Conservation (phyloP, 2,797 vertebrate species). For the Ctenopoma multispine region DNA sequence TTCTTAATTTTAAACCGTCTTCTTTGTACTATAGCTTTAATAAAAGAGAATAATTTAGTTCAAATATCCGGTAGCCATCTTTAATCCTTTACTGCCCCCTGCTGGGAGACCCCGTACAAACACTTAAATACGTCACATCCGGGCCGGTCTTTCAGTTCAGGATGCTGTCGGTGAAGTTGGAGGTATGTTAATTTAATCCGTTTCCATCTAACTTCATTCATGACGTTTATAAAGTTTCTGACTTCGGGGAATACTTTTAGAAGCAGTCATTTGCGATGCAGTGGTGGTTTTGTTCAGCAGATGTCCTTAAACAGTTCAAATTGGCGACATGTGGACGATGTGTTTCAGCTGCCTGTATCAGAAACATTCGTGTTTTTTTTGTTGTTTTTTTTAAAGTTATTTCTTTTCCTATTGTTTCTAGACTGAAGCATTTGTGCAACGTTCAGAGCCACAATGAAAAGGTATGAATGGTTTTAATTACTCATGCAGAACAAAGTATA, state of each 20-base stretch:
- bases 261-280: fast-evolving
- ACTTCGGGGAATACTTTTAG: fast-evolving
- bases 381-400: not conserved
- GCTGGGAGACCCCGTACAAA: conserved; percentile 8
- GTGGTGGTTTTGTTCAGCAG: not conserved
- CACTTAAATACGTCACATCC: conserved; percentile 39
- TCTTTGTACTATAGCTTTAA: no score
- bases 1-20: no score
- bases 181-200: not conserved
- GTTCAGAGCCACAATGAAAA: not conserved
- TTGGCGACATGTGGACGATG: not conserved
- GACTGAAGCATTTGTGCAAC: not conserved
- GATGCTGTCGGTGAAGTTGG: fast-evolving
- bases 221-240: fast-evolving
- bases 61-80: not conserved
- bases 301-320: fast-evolving
- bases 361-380: not conserved
- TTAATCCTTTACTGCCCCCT: conserved; percentile 40
- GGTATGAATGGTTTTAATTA: not conserved
- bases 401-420: not conserved
- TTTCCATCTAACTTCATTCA: conserved; percentile 11
- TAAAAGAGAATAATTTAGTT: no score
- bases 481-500: no score
- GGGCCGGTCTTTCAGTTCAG: fast-evolving
- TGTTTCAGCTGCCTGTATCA: fast-evolving